These are phyloP conservation scores for Lycorma delicatula DNA, from an alignment of 1,140 invertebrate genomes.

Conservation along the genomic window DNA sequence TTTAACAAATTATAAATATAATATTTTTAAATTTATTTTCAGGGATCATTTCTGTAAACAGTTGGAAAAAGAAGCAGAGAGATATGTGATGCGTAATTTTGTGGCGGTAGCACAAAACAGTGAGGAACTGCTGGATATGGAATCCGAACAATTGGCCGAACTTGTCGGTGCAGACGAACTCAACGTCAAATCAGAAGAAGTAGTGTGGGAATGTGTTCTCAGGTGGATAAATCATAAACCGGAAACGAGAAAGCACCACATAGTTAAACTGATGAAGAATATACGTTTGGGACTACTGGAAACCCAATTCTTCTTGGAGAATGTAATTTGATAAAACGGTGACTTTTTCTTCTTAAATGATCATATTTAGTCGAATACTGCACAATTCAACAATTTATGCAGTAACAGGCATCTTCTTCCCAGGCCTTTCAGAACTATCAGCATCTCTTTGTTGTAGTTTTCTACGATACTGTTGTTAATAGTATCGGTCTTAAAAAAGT, in stretches of 20 bases:
- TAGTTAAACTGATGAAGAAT: conserved; percentile 65
- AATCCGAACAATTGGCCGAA: conserved; percentile 54
- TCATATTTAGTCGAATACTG: too few species aligned
- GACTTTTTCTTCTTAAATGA: too few species aligned
- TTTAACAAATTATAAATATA: background rate
- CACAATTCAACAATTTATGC: too few species aligned
- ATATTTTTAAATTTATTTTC: conserved; percentile 12
- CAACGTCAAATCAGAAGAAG: conserved; percentile 55
- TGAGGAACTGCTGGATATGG: conserved; percentile 59
- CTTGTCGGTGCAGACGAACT: conserved; percentile 61
- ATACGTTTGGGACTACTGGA: conserved; percentile 77
- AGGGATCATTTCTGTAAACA: conserved; percentile 60
- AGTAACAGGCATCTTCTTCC: too few species aligned
- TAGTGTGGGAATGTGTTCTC: conserved; percentile 53
- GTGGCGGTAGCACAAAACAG: conserved; percentile 50
- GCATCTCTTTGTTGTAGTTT: too few species aligned
- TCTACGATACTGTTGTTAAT: too few species aligned
- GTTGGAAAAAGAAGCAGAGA: conserved; percentile 55
- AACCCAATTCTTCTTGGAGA: conserved; percentile 66
- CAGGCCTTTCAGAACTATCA: too few species aligned
- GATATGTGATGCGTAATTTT: conserved; percentile 65
- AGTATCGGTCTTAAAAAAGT: too few species aligned
- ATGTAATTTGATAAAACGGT: conserved; percentile 43
- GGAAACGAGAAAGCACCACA: conserved; percentile 49
- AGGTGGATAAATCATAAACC: conserved; percentile 56